phyloP scores from a whole-genome alignment of 2,113 vertebrate genomes.

The Dasyornis broadbenti region DNA sequence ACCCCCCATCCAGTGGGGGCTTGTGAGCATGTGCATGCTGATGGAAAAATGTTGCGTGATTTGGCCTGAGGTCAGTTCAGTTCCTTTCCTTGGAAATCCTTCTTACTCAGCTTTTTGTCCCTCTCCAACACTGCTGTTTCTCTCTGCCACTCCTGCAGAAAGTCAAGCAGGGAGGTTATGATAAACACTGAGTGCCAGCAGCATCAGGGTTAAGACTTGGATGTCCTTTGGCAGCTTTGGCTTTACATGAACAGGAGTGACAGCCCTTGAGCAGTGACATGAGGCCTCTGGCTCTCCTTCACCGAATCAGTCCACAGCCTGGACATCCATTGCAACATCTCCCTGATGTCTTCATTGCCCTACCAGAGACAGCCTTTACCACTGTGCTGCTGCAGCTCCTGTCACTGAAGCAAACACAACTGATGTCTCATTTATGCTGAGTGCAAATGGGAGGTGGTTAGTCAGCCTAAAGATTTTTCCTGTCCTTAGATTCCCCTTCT shows the following conservation, averaged over 20 bases:
- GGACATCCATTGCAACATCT: background rate
- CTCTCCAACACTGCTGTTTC: background rate
- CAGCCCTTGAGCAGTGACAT: background rate
- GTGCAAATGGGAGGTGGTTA: background rate
- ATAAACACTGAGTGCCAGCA: background rate
- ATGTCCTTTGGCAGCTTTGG: background rate
- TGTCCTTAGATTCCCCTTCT: background rate
- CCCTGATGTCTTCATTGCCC: background rate
- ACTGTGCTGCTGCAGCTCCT: background rate
- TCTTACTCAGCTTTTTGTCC: background rate
- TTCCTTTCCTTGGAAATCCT: background rate
- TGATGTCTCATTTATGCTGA: conserved; percentile 6
- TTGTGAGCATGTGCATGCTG: background rate
- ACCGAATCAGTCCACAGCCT: background rate
- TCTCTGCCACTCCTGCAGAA: background rate
- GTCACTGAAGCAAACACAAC: background rate
- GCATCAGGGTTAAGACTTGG: background rate
- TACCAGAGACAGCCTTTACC: background rate
- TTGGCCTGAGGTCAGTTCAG: background rate
- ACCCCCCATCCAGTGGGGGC: background rate
- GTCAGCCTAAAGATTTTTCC: background rate
- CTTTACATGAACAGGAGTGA: background rate
- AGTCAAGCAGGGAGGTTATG: background rate
- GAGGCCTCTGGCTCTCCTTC: background rate
- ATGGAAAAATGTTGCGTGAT: background rate